Percentiles rank a stretch among this genome's conserved stretches.
Conservation (phyloP, 2,888 invertebrate genomes). For the Electrophaes corylata region DNA sequence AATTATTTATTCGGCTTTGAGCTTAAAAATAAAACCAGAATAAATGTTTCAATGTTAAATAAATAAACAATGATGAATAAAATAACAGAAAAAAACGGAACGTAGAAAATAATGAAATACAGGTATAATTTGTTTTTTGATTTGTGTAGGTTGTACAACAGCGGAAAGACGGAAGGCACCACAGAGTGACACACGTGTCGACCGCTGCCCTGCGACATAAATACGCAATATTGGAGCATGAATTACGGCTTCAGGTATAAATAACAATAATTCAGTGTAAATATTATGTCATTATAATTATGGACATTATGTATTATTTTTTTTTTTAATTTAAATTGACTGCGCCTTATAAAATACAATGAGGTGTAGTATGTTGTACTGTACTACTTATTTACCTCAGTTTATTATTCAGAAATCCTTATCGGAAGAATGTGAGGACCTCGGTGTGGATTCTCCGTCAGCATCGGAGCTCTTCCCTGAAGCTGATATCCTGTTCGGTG, state of each 20-base stretch:
- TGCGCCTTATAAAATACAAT: neutral
- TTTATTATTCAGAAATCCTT: conserved; percentile 86
- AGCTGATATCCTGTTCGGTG: conserved; percentile 87
- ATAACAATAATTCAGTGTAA: neutral
- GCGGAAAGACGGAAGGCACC: conserved; percentile 68
- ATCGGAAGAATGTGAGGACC: conserved; percentile 91
- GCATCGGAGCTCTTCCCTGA: conserved; percentile 91
- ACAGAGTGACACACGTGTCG: conserved; percentile 71
- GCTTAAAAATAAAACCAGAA: conserved; percentile 41
- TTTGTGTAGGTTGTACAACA: conserved; percentile 74
- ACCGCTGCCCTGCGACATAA: conserved; percentile 76
- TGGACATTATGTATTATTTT: too few species aligned
- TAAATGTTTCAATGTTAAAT: neutral
- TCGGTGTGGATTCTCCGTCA: conserved; percentile 92
- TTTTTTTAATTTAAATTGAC: neutral
- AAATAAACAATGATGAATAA: neutral
- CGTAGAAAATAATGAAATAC: neutral
- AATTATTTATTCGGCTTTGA: conserved; percentile 49
- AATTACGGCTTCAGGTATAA: conserved; percentile 73
- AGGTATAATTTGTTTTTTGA: neutral
- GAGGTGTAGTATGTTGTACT: too few species aligned
- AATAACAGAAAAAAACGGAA: neutral
- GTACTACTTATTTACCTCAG: neutral
- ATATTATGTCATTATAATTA: too few species aligned
- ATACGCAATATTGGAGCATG: conserved; percentile 79